phyloP scores from a whole-genome alignment of 2,888 invertebrate genomes.

The Leucozona laternaria region DNA sequence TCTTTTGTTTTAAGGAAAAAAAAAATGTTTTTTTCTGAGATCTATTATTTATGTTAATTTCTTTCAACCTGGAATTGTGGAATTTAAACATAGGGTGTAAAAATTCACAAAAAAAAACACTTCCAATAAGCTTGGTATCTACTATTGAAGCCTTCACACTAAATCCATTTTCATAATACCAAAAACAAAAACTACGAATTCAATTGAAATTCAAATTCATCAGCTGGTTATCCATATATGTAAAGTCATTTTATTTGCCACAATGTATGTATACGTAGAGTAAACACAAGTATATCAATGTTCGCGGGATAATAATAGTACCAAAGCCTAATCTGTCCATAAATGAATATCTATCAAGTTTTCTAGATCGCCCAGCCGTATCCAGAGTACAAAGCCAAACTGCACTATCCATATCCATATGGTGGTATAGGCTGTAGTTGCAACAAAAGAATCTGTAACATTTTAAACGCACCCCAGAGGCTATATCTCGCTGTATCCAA shows the following conservation, averaged over 20 bases:
- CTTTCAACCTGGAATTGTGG: neutral
- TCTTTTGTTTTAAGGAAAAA: neutral
- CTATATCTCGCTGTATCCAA: conserved; percentile 45
- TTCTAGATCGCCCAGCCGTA: conserved; percentile 36
- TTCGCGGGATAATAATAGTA: conserved; percentile 34
- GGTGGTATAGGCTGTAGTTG: neutral
- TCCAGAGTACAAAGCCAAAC: conserved; percentile 26
- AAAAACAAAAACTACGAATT: neutral
- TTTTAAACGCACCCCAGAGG: conserved; percentile 75
- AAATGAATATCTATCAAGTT: conserved; percentile 68
- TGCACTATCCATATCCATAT: conserved; percentile 35
- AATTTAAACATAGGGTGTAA: neutral
- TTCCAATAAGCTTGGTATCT: neutral
- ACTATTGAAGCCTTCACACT: neutral
- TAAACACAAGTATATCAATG: conserved; percentile 53
- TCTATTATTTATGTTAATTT: neutral
- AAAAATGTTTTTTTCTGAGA: neutral
- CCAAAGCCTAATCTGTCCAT: conserved; percentile 67
- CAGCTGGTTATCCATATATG: conserved; percentile 16
- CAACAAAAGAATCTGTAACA: conserved; percentile 70
- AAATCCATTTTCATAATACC: neutral
- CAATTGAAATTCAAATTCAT: conserved; percentile 27
- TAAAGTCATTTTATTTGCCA: conserved; percentile 18
- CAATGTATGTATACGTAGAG: neutral
- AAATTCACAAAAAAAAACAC: neutral